Base-by-base conservation (phyloP, 2,797 vertebrate species). In the Pteropus rufus region DNA sequence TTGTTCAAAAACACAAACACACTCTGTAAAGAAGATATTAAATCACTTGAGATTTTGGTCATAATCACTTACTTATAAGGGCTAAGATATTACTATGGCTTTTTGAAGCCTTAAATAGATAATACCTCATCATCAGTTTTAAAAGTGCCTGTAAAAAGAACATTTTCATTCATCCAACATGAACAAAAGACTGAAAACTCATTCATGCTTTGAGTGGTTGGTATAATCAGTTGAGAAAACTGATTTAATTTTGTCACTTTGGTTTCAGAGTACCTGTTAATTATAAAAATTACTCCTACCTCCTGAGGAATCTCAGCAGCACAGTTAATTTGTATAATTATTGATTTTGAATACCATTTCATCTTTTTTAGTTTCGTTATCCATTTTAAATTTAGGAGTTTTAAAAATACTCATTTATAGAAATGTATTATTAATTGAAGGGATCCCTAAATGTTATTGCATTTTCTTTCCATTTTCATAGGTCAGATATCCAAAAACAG, bases 201-300 rank as follows among this genome's bases (percentile, higher is more conserved):
- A 82, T 65, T 95, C 41, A 58, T 67, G 18, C 73, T 70, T 89
- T 70, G 62, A 92, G 29, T 85, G 49, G 62, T 36, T 86, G 62
- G 8, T 79, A 3, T 58, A 65, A 62, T 56, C 23, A 89, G 31
- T 56, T 83, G 80, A 94, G 70, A 94, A 49, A 88, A 65, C 39
- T 36, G 67, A 75, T 56, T 89, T 92, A 88, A 54, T 91, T 87
- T 34, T 76, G 16, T 93, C 44, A 79, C 44, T 94, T 79, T 64
- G 31, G 73, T 92, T 96, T 97, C 91, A 89, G 52, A 93, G 26
- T 24, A 79, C 73, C 72, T 73, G n/a, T 91, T 87, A 91, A 76
- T 92, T 93, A 77, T 90, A 91, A 93, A 95, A 90, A 72, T 86
- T 58, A 60, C 36, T 92, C 89, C 62, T 80, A 60, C 49, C 86